Percentiles rank a stretch among this genome's conserved stretches.
Evolutionary conservation across 1,140 invertebrate species (phyloP).

Genomic region (Geopemphigus sp.): DNA sequence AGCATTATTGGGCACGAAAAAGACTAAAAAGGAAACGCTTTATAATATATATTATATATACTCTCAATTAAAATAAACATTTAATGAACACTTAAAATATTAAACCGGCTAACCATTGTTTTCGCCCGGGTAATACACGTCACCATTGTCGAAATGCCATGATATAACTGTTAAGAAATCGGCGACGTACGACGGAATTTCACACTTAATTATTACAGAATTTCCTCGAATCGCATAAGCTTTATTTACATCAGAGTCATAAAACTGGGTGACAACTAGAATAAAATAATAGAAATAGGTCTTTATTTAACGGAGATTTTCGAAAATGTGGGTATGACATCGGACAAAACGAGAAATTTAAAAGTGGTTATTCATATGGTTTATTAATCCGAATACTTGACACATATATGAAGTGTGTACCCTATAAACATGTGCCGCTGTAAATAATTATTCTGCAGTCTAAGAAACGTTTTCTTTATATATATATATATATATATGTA

Average conservation of each 20-base stretch:
- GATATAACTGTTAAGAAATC: slow-evolving; percentile 86
- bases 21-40: not conserved
- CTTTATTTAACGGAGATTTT: not conserved
- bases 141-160: slow-evolving; percentile 78
- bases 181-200: slow-evolving; percentile 86
- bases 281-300: slow-evolving; percentile 52
- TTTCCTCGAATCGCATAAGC: slow-evolving; percentile 89
- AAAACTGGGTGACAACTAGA: slow-evolving; percentile 80
- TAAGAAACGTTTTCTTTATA: not conserved
- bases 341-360: not conserved
- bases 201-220: slow-evolving; percentile 86
- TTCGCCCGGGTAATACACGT: slow-evolving; percentile 54
- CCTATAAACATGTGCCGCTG: not conserved
- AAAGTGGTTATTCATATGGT: not conserved
- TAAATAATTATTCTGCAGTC: not conserved
- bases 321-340: not conserved
- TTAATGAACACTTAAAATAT: not conserved
- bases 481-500: no score
- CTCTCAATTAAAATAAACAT: not conserved
- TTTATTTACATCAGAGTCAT: slow-evolving; percentile 84
- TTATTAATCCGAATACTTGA: slow-evolving; percentile 5
- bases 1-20: not conserved
- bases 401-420: not conserved
- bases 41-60: no score
- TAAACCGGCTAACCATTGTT: slow-evolving; percentile 51